These are phyloP conservation scores for Eumeta japonica DNA, from an alignment of 1,140 invertebrate species.

Conservation along the genomic window DNA sequence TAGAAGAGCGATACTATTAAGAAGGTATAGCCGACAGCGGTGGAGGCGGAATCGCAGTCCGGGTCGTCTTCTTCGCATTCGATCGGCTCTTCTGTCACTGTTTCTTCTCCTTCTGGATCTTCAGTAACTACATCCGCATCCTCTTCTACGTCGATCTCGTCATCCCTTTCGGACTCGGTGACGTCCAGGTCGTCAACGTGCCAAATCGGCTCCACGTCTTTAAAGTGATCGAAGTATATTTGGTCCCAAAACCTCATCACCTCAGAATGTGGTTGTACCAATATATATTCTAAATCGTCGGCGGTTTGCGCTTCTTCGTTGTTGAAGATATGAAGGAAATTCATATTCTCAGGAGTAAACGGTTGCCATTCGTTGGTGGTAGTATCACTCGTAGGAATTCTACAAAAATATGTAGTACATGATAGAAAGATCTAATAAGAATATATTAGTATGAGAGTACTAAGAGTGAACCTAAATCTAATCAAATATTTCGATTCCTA, in stretches of 20 bases:
- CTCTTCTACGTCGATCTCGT: conserved; percentile 8
- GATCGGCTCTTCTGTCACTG: background rate
- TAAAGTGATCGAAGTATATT: conserved; percentile 31
- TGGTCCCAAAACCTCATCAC: conserved; percentile 33
- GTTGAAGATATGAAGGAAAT: conserved; percentile 26
- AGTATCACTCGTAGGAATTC: conserved; percentile 21
- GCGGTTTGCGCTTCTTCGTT: conserved; percentile 8
- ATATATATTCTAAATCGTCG: conserved; percentile 17
- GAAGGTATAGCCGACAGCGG: conserved; percentile 27
- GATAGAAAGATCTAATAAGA: too few relatives aligned
- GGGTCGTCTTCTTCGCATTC: conserved; percentile 4
- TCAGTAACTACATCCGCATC: conserved; percentile 7
- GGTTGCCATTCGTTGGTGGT: conserved; percentile 26
- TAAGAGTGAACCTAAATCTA: too few relatives aligned
- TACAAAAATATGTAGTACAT: conserved; percentile 22
- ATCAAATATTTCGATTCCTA: too few relatives aligned
- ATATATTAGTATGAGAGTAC: too few relatives aligned
- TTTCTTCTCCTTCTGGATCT: conserved; percentile 4
- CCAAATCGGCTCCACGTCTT: conserved; percentile 31
- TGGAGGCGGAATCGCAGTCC: conserved; percentile 29
- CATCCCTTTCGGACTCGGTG: conserved; percentile 3
- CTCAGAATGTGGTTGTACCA: conserved; percentile 24
- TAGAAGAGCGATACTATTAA: conserved; percentile 25
- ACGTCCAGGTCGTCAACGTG: conserved; percentile 9
- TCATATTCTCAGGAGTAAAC: conserved; percentile 15